Base-by-base conservation (phyloP, 2,797 vertebrate genomes). In the Gambelia wislizenii region DNA sequence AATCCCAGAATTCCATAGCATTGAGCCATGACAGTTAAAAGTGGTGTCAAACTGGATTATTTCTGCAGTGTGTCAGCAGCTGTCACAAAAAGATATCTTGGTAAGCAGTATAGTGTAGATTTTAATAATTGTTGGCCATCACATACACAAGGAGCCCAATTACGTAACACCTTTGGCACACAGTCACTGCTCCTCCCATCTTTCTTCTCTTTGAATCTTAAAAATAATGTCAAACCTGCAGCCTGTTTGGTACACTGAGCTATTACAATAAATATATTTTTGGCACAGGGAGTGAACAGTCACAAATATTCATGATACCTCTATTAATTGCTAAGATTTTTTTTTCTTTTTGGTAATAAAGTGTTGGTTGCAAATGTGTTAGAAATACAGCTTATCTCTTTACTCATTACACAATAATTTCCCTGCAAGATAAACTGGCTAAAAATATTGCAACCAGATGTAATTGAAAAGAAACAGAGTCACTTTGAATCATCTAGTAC, bases 401-500 rank as follows among this genome's bases (percentile, higher is more conserved):
- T 74, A 56, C 78, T 87, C 92, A 92, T 67, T 85, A 88, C 0
- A 27, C 88, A 95, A 91, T 75, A 89, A 93, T 90, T 78, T 91
- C 93, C 91, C 67, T 88, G 83, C 89, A 64, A 93, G 89, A 93
- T 76, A 72, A 91, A 92, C 2, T 47, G 91, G 54, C 86, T 87
- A 85, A 77, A 91, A 92, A 89, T 87, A 94, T 93, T 93, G 83
- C 93, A 94, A 95, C 87, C 75, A 95, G 96, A 96, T 97, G 94
- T 95, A 94, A 95, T 91, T 92, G 6, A 83, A 96, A 94, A 89
- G 91, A 93, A 81, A 88, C 85, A 79, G 85, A 94, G 94, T 89
- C 93, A 94, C 91, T 95, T 93, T 22, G 91, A 95, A 90, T 81
- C 89, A 91, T 95, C 95, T 92, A 85, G 90, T 96, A 95, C 93